Evolutionary conservation across 2,888 invertebrate genomes (phyloP).

Genomic region (Nesidiocoris tenuis): DNA sequence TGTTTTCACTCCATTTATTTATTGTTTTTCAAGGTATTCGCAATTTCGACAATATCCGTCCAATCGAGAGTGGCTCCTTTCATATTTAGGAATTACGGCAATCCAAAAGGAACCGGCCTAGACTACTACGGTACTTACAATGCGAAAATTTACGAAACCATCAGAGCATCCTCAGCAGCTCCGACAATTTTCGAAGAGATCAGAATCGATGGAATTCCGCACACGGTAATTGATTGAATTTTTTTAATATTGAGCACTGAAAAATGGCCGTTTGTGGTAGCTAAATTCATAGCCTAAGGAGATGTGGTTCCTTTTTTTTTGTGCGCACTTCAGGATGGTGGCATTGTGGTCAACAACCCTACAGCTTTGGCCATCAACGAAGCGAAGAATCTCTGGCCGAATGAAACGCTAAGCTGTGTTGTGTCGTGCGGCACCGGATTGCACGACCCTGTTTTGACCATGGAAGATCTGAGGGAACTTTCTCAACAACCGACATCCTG

Average conservation of each 20-base stretch:
- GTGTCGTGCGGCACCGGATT: slow-evolving; percentile 81
- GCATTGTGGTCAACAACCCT: slow-evolving; percentile 84
- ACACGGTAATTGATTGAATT: slow-evolving; percentile 59
- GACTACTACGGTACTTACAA: slow-evolving; percentile 70
- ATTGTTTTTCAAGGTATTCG: slow-evolving; percentile 65
- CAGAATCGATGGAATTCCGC: slow-evolving; percentile 66
- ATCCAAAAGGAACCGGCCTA: slow-evolving; percentile 67
- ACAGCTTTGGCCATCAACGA: slow-evolving; percentile 86
- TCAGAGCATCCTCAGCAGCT: slow-evolving; percentile 86
- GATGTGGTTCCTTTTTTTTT: too few species aligned
- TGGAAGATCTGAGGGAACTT: slow-evolving; percentile 54
- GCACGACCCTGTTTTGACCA: slow-evolving; percentile 55
- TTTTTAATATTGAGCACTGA: too few species aligned
- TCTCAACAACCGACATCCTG: slow-evolving; percentile 61
- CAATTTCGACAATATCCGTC: slow-evolving; percentile 78
- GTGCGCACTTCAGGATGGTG: slow-evolving; percentile 65
- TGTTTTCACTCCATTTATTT: too few species aligned
- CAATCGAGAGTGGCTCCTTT: slow-evolving; percentile 70
- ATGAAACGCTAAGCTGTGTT: slow-evolving; percentile 70
- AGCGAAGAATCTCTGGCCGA: slow-evolving; percentile 78
- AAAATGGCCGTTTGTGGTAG: too few species aligned
- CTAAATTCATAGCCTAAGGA: too few species aligned
- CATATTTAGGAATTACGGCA: slow-evolving; percentile 82
- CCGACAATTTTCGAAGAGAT: slow-evolving; percentile 89
- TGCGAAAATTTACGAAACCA: slow-evolving; percentile 77